These are phyloP conservation scores for Oxytorus armatus DNA, from an alignment of 2,888 invertebrate genomes.

Conservation along the genomic window DNA sequence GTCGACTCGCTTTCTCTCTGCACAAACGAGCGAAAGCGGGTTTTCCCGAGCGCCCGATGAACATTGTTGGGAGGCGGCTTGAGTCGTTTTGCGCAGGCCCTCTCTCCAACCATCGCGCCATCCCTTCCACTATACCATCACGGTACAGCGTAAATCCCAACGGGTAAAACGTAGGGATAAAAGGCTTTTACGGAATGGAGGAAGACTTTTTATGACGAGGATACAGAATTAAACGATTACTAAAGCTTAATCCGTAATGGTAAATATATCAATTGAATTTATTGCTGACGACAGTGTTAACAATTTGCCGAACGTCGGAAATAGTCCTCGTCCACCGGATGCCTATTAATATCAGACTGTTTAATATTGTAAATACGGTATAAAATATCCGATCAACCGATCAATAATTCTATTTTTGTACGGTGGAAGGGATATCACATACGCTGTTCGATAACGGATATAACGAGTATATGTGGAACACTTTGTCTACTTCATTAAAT, in stretches of 20 bases:
- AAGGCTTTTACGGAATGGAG: slow-evolving; percentile 35
- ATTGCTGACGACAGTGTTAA: slow-evolving; percentile 32
- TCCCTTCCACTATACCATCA: slow-evolving; percentile 37
- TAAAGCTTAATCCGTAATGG: slow-evolving; percentile 39
- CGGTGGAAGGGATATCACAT: neutral
- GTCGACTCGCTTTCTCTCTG: slow-evolving; percentile 48
- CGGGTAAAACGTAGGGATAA: slow-evolving; percentile 35
- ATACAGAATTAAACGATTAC: slow-evolving; percentile 35
- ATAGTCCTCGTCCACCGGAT: neutral
- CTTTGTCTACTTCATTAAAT: slow-evolving; percentile 21
- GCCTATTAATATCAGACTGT: neutral
- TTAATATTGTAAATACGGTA: neutral
- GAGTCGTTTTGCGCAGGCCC: slow-evolving; percentile 60
- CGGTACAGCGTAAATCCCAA: slow-evolving; percentile 31
- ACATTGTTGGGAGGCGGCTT: slow-evolving; percentile 22
- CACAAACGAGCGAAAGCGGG: slow-evolving; percentile 48
- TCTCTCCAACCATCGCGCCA: slow-evolving; percentile 30
- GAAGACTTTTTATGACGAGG: slow-evolving; percentile 16
- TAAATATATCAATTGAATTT: slow-evolving; percentile 44
- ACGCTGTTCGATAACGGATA: slow-evolving; percentile 14
- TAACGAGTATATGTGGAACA: slow-evolving; percentile 2
- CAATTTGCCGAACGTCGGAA: neutral
- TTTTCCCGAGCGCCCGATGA: slow-evolving; percentile 27
- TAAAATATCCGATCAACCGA: slow-evolving; percentile 7
- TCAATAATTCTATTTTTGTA: slow-evolving; percentile 50